Conservation (phyloP, 2,113 vertebrate species). For the Phyllopteryx taeniolatus region DNA sequence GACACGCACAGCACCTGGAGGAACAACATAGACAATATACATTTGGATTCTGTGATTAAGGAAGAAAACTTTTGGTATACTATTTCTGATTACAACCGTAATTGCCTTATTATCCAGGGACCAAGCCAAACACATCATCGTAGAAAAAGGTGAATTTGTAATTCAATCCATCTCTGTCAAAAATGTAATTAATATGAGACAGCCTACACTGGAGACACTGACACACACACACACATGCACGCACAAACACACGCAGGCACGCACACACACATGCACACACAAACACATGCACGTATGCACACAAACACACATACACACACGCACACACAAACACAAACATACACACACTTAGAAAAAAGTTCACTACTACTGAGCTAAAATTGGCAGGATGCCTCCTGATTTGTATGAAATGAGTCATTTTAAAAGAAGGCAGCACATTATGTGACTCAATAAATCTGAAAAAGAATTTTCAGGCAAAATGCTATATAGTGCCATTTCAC, state of each 20-base stretch:
- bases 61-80: neutral
- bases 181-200: slow-evolving; percentile 37
- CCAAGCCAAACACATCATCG: slow-evolving; percentile 9
- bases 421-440: neutral
- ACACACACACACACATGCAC: neutral
- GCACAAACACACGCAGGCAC: slow-evolving; percentile 4
- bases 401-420: slow-evolving; percentile 1
- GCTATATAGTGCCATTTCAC: slow-evolving; percentile 19
- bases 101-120: slow-evolving; percentile 16
- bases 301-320: too few relatives aligned
- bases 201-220: neutral
- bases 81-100: slow-evolving; percentile 2
- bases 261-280: neutral
- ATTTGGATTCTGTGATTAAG: slow-evolving; percentile 9
- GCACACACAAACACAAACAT: neutral
- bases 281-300: neutral
- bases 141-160: slow-evolving; percentile 19
- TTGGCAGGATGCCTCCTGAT: neutral
- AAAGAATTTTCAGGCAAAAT: slow-evolving; percentile 17
- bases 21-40: slow-evolving; percentile 4
- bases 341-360: slow-evolving; percentile 13
- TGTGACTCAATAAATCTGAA: slow-evolving; percentile 13
- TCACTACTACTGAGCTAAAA: neutral
- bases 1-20: slow-evolving; percentile 41
- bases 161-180: slow-evolving; percentile 45